Evolutionary conservation across 2,888 invertebrate genomes (phyloP).

Genomic region (Gasteruption jaculator): DNA sequence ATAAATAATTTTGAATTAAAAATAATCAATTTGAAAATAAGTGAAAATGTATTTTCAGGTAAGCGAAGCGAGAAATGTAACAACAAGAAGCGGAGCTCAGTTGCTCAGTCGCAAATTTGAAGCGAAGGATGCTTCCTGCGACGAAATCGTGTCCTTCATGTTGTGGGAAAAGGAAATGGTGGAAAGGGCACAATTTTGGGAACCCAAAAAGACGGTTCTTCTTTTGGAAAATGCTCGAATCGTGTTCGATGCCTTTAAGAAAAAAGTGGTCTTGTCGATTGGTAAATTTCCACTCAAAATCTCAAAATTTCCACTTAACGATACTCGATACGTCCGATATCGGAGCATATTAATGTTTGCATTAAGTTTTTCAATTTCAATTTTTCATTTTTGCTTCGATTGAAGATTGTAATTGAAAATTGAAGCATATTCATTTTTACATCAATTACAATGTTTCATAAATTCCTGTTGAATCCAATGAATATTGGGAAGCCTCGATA

Average conservation of each 20-base stretch:
- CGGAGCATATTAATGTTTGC: neutral
- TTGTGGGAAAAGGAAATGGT: constrained; percentile 73
- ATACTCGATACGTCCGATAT: too few species aligned
- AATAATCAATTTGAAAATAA: too few species aligned
- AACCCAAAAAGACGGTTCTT: constrained; percentile 63
- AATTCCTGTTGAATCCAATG: too few species aligned
- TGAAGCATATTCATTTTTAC: too few species aligned
- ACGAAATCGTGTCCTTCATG: constrained; percentile 57
- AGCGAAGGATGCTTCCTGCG: constrained; percentile 60
- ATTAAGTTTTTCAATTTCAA: constrained; percentile 1
- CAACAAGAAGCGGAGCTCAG: constrained; percentile 59
- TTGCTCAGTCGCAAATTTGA: constrained; percentile 63
- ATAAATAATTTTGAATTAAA: too few species aligned
- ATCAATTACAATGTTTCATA: too few species aligned
- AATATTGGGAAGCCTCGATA: too few species aligned
- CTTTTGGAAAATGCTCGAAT: constrained; percentile 69
- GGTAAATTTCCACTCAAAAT: constrained; percentile 24
- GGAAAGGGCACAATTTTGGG: constrained; percentile 64
- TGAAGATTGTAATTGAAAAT: too few species aligned
- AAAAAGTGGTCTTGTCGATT: constrained; percentile 33
- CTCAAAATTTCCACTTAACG: too few species aligned
- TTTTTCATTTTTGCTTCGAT: neutral
- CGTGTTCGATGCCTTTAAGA: constrained; percentile 46
- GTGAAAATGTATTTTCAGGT: too few species aligned
- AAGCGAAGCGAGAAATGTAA: constrained; percentile 61